These are phyloP conservation scores for Rhadina sibilatrix DNA, from an alignment of 2,113 vertebrate species.

Conservation along the genomic window DNA sequence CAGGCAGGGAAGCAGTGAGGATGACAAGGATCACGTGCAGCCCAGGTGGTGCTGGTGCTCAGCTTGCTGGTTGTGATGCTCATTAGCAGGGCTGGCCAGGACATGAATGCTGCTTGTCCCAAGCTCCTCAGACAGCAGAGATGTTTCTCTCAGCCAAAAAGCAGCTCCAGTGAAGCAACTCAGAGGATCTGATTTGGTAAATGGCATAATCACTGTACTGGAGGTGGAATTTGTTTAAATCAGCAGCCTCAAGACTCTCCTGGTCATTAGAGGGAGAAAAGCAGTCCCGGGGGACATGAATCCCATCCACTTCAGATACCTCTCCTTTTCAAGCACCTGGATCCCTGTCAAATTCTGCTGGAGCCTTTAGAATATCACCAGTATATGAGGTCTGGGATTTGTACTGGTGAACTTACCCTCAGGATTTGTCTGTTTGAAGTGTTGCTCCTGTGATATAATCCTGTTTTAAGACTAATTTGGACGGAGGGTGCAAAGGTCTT, in stretches of 20 bases:
- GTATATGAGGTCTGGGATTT: not conserved
- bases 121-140: not conserved
- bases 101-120: not conserved
- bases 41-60: not conserved
- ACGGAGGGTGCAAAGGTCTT: not conserved
- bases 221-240: not conserved
- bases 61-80: not conserved
- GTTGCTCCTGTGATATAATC: not conserved
- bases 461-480: not conserved
- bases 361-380: not conserved
- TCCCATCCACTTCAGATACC: not conserved
- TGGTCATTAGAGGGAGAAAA: not conserved
- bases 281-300: not conserved
- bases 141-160: not conserved
- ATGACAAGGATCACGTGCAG: accelerated
- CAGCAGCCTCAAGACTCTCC: not conserved
- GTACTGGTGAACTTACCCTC: not conserved
- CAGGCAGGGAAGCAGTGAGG: not conserved
- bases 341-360: not conserved
- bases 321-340: not conserved
- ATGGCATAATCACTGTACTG: not conserved
- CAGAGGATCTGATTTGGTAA: not conserved
- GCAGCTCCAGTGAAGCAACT: not conserved
- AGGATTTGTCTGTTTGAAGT: not conserved
- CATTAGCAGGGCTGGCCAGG: not conserved